Base-by-base conservation (phyloP, 2,113 vertebrate species). In the Lepus americanus region DNA sequence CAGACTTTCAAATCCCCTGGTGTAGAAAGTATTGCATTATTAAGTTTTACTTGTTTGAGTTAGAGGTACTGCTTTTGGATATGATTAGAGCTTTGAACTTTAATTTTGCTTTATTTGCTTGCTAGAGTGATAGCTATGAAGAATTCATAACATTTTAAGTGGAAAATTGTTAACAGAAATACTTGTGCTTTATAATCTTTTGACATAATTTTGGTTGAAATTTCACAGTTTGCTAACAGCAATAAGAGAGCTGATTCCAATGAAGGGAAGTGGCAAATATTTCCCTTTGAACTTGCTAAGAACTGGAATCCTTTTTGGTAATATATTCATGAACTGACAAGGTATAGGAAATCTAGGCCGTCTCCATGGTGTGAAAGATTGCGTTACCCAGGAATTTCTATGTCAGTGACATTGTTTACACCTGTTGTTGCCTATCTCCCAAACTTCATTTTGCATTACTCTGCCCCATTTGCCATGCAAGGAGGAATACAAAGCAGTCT, bases 11-110 rank as follows among this genome's bases (percentile, higher is more conserved):
- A 80, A 95, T 92, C 23, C 70, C 76, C 88, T 80, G 74, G 27
- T 66, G 51, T 89, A 27, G 23, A 87, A 55, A 31, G 16, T 63
- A 73, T 83, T 84, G 22, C 36, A 69, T 83, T 95, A 94, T 95
- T 96, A 80, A 88, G 94, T 87, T 95, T 79, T 87, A 8, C 80
- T 88, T 85, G 64, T 93, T 97, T 96, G 92, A 96, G 87, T 96
- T 96, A 83, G 69, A 95, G 20, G 31, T 92, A 79, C 29, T 83
- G 5, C 51, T 94, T 1, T 94, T 94, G 76, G 89, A 86, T n/a
- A 72, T 44, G 11, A 44, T 82, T 81, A 79, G 61, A 88, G 25
- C 90, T 96, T 94, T 95, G 66, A 95, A 92, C 74, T 93, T 96
- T 86, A 82, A 87, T 94, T 95, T 94, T 86, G 78, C 89, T 82